A percentile compares a stretch with the other conserved stretches of the same genome.
These are phyloP conservation scores for Hyposoter dolosus DNA, from an alignment of 2,888 invertebrate species.

Conservation along the genomic window DNA sequence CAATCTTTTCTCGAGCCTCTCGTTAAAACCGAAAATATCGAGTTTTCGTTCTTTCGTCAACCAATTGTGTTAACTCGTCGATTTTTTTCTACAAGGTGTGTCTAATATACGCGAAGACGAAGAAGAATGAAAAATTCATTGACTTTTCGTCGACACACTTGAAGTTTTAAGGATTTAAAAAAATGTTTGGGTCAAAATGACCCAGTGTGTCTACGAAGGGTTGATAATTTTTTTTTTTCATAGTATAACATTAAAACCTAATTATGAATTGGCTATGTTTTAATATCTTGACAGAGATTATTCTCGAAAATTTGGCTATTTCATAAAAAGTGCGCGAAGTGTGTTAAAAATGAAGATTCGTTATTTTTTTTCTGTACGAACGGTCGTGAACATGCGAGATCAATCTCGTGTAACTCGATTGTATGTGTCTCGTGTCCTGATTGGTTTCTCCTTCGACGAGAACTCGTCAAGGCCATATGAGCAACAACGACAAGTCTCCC, in stretches of 20 bases:
- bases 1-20: background rate
- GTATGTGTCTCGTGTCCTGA: constrained; percentile 34
- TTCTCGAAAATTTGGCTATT: background rate
- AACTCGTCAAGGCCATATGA: constrained; percentile 58
- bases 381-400: constrained; percentile 9
- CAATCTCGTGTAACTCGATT: constrained; percentile 43
- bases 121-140: too few species aligned
- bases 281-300: background rate
- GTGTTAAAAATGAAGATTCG: background rate
- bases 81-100: background rate
- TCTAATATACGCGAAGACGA: background rate
- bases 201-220: too few species aligned
- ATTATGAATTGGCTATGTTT: too few species aligned
- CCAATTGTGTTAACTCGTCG: background rate
- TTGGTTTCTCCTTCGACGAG: constrained; percentile 65
- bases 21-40: background rate
- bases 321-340: constrained; percentile 27
- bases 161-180: too few species aligned
- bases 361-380: constrained; percentile 27
- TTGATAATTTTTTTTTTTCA: too few species aligned
- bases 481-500: constrained; percentile 31
- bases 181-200: too few species aligned
- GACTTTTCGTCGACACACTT: too few species aligned
- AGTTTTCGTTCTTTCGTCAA: background rate
- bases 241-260: too few species aligned